Evolutionary conservation across 2,113 vertebrate genomes (phyloP), one percentile per base, ranked within the genome.

Genomic region (Petaurus breviceps): DNA sequence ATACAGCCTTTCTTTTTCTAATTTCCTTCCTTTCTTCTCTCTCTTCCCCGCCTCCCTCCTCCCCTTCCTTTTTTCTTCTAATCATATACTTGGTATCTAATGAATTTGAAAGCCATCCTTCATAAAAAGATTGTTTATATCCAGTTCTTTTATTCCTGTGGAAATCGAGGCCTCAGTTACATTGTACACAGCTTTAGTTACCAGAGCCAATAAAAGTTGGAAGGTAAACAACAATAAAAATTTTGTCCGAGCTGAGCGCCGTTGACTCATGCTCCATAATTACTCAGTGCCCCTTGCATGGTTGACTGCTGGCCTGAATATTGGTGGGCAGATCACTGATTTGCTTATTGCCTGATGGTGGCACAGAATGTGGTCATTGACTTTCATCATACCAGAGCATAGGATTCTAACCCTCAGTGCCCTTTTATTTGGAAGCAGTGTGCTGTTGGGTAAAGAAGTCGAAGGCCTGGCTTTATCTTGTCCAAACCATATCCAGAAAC

Each of bases 131-230:
- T 93, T 23, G 31, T n/a, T 97, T 95, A 95, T 91, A 46, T 53
- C 61, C 37, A 55, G 19, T 96, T 96, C 91, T 97, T 84, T 90
- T 92, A 90, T 97, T 92, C 93, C 90, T 12, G 94, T 22, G 91
- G 54, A 51, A 54, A 19, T 77, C 95, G 95, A 93, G 97, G 77
- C 94, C 95, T 92, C 94, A 55, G 91, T 97, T 92, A 96, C 95
- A 96, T 95, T 97, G 97, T 97, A 98, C 94, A 94, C 96, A 96
- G 91, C 97, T 11, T 97, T 98, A 98, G 98, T 98, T 98, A 97
- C 95, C 93, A 92, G 96, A 94, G 96, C 94, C 94, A 97, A 94
- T 96, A 97, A 94, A 98, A 98, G 96, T 96, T 96, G 0, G 50
- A 95, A 96, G 95, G 92, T 96, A 97, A 98, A 96, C 93, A 97